Base-by-base conservation (phyloP, 2,113 vertebrate species). In the Willisornis vidua region DNA sequence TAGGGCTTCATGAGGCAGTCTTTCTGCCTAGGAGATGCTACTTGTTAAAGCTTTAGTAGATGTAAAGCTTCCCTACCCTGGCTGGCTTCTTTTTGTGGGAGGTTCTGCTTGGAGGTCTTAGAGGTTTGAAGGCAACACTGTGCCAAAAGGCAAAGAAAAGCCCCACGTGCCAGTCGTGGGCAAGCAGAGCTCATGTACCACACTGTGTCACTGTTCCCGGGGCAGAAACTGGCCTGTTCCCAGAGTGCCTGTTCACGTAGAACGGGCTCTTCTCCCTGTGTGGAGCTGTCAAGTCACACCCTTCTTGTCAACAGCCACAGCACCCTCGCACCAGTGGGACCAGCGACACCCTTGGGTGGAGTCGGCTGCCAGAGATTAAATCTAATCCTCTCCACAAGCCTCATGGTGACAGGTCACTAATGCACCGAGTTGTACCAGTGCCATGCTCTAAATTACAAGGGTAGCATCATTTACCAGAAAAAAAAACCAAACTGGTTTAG, bases 151-250 rank as follows among this genome's bases (percentile, higher is more conserved):
- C 58, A 37, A 46, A 14, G 46, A 15, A 73, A 62, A 80, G 39
- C 15, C 35, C 24, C 52, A 17, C 0, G 0, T 10, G 19, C 10
- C 37, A 37, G 19, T 5, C 0, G 0, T 1, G 15, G 54, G 25
- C 49, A 39, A 49, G 46, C 31, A 52, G 20, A 73, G 16, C 18
- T 74, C 23, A 14, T 0, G 0, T 8, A 10, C 10, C 20, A 5
- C 2, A 0, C 58, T n/a, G 51, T 7, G 31, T 8, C 70, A 22
- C n/a, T 33, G 37, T 1, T 2, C 8, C 39, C 7, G 14, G 24
- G 14, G 20, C 55, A 72, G 77, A 48, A 58, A 62, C 25, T 1
- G 7, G 25, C 5, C 41, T 39, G 29, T 70, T 70, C 23, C 14
- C 39, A 29, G 48, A 1, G 52, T 49, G 39, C 37, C 72, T 29